Evolutionary conservation across 1,140 invertebrate species (phyloP).

Genomic region (Temnothorax nylanderi): DNA sequence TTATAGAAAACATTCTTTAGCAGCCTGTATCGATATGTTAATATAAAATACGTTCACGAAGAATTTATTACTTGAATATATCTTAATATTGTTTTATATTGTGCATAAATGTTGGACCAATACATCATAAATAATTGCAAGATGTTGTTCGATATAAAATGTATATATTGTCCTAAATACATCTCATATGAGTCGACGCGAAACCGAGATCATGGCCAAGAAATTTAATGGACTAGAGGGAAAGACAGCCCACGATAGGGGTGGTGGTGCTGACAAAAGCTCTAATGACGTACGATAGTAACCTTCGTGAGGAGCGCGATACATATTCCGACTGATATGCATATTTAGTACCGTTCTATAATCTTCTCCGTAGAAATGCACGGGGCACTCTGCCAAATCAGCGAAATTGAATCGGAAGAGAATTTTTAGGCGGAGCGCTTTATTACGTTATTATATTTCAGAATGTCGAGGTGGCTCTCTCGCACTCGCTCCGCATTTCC

Average conservation of each 20-base stretch:
- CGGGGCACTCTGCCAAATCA: constrained; percentile 56
- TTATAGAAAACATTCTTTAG: neutral
- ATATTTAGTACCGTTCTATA: constrained; percentile 53
- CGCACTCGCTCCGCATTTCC: neutral
- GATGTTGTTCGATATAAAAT: constrained; percentile 43
- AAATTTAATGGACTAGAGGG: constrained; percentile 52
- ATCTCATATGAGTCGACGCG: constrained; percentile 44
- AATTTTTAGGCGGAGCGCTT: constrained; percentile 53
- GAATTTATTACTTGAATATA: neutral
- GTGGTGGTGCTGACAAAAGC: constrained; percentile 47
- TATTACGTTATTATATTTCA: constrained; percentile 55
- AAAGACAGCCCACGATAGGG: constrained; percentile 2
- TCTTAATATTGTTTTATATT: neutral
- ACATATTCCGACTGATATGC: constrained; percentile 56
- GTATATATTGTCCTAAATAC: constrained; percentile 44
- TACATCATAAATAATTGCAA: constrained; percentile 16
- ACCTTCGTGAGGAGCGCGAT: constrained; percentile 54
- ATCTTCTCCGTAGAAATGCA: constrained; percentile 29
- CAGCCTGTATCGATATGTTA: neutral
- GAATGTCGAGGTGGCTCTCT: neutral
- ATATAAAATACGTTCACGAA: neutral
- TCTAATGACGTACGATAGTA: constrained; percentile 59
- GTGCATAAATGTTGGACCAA: neutral
- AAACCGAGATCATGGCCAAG: constrained; percentile 53
- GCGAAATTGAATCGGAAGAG: constrained; percentile 54